Base-by-base conservation (phyloP, 1,140 invertebrate genomes). In the Brachionus angularis region DNA sequence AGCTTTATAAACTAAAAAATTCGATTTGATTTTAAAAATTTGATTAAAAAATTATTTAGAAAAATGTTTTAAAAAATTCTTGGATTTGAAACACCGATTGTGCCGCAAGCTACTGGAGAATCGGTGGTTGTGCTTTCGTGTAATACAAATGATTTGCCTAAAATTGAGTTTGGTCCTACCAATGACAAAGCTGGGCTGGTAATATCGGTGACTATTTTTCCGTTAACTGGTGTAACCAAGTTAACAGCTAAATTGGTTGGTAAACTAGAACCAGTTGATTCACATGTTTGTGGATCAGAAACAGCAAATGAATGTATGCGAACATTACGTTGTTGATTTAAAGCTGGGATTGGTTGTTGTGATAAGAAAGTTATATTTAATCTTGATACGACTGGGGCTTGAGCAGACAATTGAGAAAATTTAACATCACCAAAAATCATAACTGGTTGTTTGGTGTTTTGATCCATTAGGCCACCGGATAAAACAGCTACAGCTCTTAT, bases 251-350 rank as follows among this genome's bases (percentile, higher is more conserved):
- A 90, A 10, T 91, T 98, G 95, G 1, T 88, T 88, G 75, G 88
- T 88, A 64, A 98, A 82, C 98, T 96, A 1, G 91, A 84, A 1
- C 94, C 96, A 39, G 39, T 36, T 46, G 14, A 47, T n/a, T 39
- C 21, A 53, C 71, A 83, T 74, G 86, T 89, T 80, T 96, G 93
- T 21, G 46, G 46, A 31, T 50, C 46, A 74, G 91, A 90, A 79
- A 98, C 93, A 1, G 95, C 96, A 79, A 92, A 96, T 83, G 96
- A 89, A 78, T 98, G 96, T 67, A 98, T 86, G 79, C 98, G 96
- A 83, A 98, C 97, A 31, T 95, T 93, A 79, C 93, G 91, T 21
- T 91, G 87, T 70, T 53, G 46, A 10, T 70, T 70, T 12, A 50
- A 46, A 36, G 29, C 16, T 23, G 62, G 42, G n/a, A n/a, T n/a